Percentiles rank a stretch among this genome's conserved stretches.
phyloP scores from a whole-genome alignment of 2,113 vertebrate genomes.

The Plestiodon gilberti region DNA sequence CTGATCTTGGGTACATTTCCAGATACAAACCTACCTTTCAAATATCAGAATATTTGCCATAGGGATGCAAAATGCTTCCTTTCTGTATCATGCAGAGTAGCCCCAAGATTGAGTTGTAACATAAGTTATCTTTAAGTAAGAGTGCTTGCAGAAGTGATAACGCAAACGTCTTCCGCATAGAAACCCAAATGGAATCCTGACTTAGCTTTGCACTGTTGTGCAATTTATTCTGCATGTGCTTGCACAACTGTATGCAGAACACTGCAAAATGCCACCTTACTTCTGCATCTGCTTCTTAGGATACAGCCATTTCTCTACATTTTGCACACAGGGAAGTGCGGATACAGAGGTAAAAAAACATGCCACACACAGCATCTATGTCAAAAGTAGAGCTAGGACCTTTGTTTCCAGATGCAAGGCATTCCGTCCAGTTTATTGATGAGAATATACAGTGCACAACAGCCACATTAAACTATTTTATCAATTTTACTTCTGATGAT shows the following conservation, averaged over 20 bases:
- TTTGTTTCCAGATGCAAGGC: not conserved
- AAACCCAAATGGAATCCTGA: too few species aligned
- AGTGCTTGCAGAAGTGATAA: too few species aligned
- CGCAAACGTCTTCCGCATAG: too few species aligned
- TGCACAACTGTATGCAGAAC: too few species aligned
- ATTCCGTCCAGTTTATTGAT: not conserved
- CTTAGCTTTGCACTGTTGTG: too few species aligned
- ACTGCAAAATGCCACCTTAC: too few species aligned
- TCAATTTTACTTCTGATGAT: not conserved
- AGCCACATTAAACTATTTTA: not conserved
- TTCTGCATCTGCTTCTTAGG: too few species aligned
- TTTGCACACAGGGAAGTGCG: not conserved
- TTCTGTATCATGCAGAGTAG: not conserved
- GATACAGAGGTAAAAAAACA: not conserved
- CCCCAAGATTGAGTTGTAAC: too few species aligned
- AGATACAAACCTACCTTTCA: not conserved
- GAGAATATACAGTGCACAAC: not conserved
- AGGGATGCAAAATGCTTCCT: not conserved
- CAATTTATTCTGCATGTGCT: too few species aligned
- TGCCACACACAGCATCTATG: not conserved
- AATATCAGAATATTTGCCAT: not conserved
- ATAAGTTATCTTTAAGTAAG: too few species aligned
- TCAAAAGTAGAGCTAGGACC: not conserved
- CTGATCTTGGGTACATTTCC: not conserved
- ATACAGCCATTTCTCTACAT: too few species aligned